phyloP scores from a whole-genome alignment of 2,113 vertebrate genomes.

The Bostrychus sinensis region DNA sequence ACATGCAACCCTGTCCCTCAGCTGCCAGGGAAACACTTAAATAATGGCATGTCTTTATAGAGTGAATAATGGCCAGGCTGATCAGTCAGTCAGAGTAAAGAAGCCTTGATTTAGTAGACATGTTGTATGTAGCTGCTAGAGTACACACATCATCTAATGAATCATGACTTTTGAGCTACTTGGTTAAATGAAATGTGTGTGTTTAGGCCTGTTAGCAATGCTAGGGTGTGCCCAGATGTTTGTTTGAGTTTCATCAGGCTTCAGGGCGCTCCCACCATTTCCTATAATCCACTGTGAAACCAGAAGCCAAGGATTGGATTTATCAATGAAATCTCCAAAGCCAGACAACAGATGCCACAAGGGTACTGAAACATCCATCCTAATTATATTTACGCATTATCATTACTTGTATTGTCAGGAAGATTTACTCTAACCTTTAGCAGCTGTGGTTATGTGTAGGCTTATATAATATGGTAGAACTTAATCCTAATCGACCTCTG shows the following conservation, averaged over 20 bases:
- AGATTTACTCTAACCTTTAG: slow-evolving; percentile 34
- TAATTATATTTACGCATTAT: slow-evolving; percentile 22
- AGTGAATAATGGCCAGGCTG: slow-evolving; percentile 24
- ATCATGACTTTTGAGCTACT: slow-evolving; percentile 43
- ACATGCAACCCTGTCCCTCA: slow-evolving; percentile 19
- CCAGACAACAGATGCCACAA: slow-evolving; percentile 27
- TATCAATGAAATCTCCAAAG: slow-evolving; percentile 28
- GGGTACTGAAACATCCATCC: slow-evolving; percentile 15
- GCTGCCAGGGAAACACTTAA: slow-evolving; percentile 29
- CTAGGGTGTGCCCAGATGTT: slow-evolving; percentile 54
- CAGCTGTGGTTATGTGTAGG: not conserved
- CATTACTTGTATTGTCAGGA: slow-evolving; percentile 1
- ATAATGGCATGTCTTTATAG: slow-evolving; percentile 24
- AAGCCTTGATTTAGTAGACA: slow-evolving; percentile 32
- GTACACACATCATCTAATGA: slow-evolving; percentile 30
- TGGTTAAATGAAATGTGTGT: slow-evolving; percentile 34
- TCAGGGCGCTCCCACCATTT: slow-evolving; percentile 11
- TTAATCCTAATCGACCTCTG: slow-evolving; percentile 47
- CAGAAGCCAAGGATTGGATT: slow-evolving; percentile 9
- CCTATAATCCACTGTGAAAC: slow-evolving; percentile 28
- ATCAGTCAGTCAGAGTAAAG: slow-evolving; percentile 27
- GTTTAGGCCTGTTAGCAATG: not conserved
- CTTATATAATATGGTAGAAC: slow-evolving; percentile 21
- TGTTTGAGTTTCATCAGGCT: slow-evolving; percentile 36
- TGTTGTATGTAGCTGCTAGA: slow-evolving; percentile 31